Conservation (phyloP, 2,888 invertebrate species). For the Drosophila putrida region DNA sequence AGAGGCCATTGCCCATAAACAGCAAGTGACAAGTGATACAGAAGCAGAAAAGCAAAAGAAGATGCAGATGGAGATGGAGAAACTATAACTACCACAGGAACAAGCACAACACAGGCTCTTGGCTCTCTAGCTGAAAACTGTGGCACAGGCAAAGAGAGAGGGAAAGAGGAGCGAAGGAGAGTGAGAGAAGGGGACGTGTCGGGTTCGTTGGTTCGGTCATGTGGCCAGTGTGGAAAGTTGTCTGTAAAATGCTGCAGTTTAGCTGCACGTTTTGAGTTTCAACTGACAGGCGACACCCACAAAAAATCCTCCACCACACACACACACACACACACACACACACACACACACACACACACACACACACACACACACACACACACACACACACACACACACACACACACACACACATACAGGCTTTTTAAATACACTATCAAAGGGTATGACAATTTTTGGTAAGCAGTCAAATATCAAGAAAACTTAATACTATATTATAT, state of each 20-base stretch:
- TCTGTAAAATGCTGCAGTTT: slow-evolving; percentile 59
- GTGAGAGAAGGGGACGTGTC: neutral
- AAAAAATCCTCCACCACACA: slow-evolving; percentile 8
- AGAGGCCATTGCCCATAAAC: slow-evolving; percentile 20
- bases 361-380: neutral
- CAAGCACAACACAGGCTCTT: slow-evolving; percentile 25
- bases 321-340: slow-evolving; percentile 5
- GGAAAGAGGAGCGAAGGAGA: too few species aligned
- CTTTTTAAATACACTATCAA: slow-evolving; percentile 1
- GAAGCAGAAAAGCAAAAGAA: neutral
- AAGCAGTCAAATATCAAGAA: too few species aligned
- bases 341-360: slow-evolving; percentile 1
- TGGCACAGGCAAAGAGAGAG: slow-evolving; percentile 7
- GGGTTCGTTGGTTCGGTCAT: neutral
- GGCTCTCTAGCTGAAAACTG: slow-evolving; percentile 31
- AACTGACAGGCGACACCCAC: slow-evolving; percentile 39
- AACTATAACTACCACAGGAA: slow-evolving; percentile 16
- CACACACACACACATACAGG: slow-evolving; percentile 1
- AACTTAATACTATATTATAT: too few species aligned
- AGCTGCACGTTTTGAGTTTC: slow-evolving; percentile 71
- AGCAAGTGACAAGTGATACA: slow-evolving; percentile 26
- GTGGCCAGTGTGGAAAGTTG: slow-evolving; percentile 50
- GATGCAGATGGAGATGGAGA: neutral
- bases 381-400: slow-evolving; percentile 3
- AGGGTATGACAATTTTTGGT: neutral